Base-by-base conservation (phyloP, 35 echinoderm and acorn worm genomes). In the Apostichopus japonicus region DNA sequence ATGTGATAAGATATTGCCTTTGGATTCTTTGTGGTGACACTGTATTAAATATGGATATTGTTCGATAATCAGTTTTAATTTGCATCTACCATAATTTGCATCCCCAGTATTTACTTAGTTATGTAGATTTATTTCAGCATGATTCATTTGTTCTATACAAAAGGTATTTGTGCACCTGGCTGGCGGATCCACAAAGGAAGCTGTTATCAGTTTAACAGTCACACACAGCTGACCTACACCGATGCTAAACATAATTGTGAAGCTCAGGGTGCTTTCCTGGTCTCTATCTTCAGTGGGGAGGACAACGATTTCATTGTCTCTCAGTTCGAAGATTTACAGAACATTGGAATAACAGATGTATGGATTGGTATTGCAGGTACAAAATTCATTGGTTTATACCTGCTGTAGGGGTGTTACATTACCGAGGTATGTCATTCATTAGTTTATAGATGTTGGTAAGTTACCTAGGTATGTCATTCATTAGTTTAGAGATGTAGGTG, bases 321-420 rank as follows among this genome's bases (percentile, higher is more conserved):
- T 23, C 61, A 95, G 25, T 97, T 97, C 86, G 82, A 90, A 15
- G 96, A 94, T 53, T 54, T 97, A 17, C 70, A 90, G 65, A 88
- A 79, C 19, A 87, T 95, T 77, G 96, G 96, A n/a, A 93, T 98
- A 10, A 95, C 94, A 21, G 92, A 93, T 51, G 22, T 93, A 21
- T 98, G 96, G 96, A 95, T 98, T 63, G 96, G 96, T 6, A 93
- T 98, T 59, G 95, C 96, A 89, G 96, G 96, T 98, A 94, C 23
- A 58, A 27, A 0, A 27, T 27, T 27, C 25, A 27, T 27, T 27
- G 25, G 25, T 27, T 27, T 27, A 27, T 27, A 27, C 25, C 25
- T 27, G 25, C 25, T 27, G 25, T 1, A 27, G 25, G 25, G 0
- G 25, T 27, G 25, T 27, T 0, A 27, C 25, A 27, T 27, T 27